These are phyloP conservation scores for Cephus pulcher DNA, from an alignment of 2,888 invertebrate species.

Conservation along the genomic window DNA sequence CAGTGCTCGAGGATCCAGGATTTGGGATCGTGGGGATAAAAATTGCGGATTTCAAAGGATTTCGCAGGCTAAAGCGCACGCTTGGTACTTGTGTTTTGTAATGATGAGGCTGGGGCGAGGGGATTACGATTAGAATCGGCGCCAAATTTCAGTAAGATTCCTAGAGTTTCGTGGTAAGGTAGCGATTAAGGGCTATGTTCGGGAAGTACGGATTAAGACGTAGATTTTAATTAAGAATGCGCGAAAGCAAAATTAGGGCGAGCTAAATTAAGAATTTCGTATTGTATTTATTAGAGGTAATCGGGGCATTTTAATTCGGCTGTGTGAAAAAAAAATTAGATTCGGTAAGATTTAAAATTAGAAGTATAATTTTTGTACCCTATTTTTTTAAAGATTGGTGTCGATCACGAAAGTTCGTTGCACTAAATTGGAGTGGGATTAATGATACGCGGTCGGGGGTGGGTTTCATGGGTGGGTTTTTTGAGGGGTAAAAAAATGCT, in stretches of 20 bases:
- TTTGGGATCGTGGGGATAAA: neutral
- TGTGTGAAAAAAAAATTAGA: conserved; percentile 55
- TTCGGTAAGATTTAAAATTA: conserved; percentile 57
- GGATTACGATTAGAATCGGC: neutral
- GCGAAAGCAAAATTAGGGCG: neutral
- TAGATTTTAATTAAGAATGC: conserved; percentile 3
- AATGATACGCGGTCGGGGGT: neutral
- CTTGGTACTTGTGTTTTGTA: neutral
- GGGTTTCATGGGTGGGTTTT: neutral
- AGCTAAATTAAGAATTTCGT: conserved; percentile 42
- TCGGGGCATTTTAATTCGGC: conserved; percentile 66
- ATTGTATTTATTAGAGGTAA: conserved; percentile 36
- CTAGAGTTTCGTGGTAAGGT: conserved; percentile 5
- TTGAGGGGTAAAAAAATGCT: conserved; percentile 25
- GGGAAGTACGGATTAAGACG: conserved; percentile 15
- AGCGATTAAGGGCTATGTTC: conserved; percentile 17
- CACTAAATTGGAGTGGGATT: conserved; percentile 9
- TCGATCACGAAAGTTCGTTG: conserved; percentile 24
- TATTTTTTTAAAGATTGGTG: conserved; percentile 63
- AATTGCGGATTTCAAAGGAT: neutral
- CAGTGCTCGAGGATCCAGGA: neutral
- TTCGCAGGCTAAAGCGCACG: neutral
- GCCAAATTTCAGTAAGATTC: conserved; percentile 4
- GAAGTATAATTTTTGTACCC: conserved; percentile 65
- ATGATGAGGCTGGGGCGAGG: neutral